Base-by-base conservation (phyloP, 1,140 invertebrate species). In the Streblospio benedicti region DNA sequence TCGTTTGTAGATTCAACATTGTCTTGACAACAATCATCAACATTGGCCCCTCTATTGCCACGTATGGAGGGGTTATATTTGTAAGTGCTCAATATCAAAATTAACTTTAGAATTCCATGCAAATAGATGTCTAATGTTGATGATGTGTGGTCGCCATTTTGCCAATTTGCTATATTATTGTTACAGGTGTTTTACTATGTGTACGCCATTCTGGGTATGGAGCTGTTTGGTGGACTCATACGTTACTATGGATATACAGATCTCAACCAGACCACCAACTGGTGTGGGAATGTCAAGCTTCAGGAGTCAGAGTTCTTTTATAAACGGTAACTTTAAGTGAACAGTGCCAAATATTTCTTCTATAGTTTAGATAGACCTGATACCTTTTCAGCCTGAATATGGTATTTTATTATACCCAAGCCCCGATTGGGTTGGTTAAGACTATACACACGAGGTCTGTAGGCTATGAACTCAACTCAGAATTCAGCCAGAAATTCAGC, bases 171-270 rank as follows among this genome's bases (percentile, higher is more conserved):
- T 3, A 52, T n/a, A 9, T 1, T 20, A 30, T 25, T 52, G 18
- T 31, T 68, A 0, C 64, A 81, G 79, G 72, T 80, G 12, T 74
- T 82, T 54, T 82, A 74, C 67, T 83, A 82, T 63, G 72, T 76
- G 16, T 83, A 78, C 72, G 80, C 81, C n/a, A 78, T 83, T 23
- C 70, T 82, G 62, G 81, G 81, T 14, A 81, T 82, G 76, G 80
- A 82, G 63, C 31, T 81, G 12, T 82, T 82, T 69, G 60, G 70
- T 41, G 70, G 69, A 4, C 65, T 72, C 44, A 77, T 81, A 9
- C 59, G 67, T n/a, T 76, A 72, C 47, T 69, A 72, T 65, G 69
- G 66, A 12, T 69, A 71, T 59, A 65, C 69, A 20, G 70, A 70
- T 57, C 20, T 23, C 12, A 68, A 68, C 16, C 58, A 63, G 28